Conservation (phyloP, 2,113 vertebrate genomes). For the Notothenia coriiceps region DNA sequence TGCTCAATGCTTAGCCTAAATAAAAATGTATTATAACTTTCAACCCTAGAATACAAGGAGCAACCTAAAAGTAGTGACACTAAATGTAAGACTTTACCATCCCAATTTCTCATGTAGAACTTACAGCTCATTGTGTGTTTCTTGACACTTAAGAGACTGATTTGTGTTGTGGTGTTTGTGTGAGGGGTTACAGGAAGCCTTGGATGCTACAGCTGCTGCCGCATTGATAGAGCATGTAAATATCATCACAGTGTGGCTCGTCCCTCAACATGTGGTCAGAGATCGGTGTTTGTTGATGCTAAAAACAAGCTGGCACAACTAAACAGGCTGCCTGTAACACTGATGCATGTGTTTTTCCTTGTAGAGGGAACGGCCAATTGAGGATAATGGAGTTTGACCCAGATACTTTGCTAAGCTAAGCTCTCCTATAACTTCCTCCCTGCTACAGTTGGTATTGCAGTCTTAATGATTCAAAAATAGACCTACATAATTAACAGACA, state of each 20-base stretch:
- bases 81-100: not conserved
- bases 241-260: slow-evolving; percentile 30
- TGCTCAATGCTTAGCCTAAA: not conserved
- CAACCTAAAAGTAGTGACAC: not conserved
- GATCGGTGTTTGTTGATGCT: slow-evolving; percentile 53
- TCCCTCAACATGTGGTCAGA: slow-evolving; percentile 63
- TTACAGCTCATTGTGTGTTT: slow-evolving; percentile 23
- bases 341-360: slow-evolving; percentile 27
- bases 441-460: not conserved
- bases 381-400: slow-evolving; percentile 48
- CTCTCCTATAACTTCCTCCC: slow-evolving; percentile 13
- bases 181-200: slow-evolving; percentile 59
- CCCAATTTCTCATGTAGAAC: slow-evolving; percentile 1
- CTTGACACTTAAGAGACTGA: slow-evolving; percentile 19
- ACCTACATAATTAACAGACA: not conserved
- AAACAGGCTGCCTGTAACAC: slow-evolving; percentile 31
- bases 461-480: slow-evolving; percentile 35
- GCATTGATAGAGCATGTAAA: slow-evolving; percentile 60
- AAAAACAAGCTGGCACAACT: slow-evolving; percentile 61
- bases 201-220: slow-evolving; percentile 62
- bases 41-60: not conserved
- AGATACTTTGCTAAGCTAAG: slow-evolving; percentile 50
- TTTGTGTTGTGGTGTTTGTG: slow-evolving; percentile 51
- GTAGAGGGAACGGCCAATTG: slow-evolving; percentile 40
- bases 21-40: not conserved